phyloP scores from a whole-genome alignment of 2,113 vertebrate species.

The Indicator indicator region DNA sequence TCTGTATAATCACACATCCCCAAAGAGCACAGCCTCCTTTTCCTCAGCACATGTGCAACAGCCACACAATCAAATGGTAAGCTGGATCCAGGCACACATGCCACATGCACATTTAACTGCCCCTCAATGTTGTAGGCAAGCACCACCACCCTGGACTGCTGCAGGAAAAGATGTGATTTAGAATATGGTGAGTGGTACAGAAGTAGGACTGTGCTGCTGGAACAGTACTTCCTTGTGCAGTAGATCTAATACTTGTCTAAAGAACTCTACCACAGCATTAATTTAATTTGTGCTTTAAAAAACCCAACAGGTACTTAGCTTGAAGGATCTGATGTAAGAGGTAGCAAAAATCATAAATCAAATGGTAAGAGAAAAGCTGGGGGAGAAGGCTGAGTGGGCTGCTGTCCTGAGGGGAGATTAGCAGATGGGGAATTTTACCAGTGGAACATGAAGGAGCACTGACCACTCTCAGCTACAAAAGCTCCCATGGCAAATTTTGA shows the following conservation, averaged over 20 bases:
- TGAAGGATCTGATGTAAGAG: not conserved
- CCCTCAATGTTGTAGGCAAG: not conserved
- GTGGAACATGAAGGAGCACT: not conserved
- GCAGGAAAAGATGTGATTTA: not conserved
- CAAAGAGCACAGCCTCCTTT: not conserved
- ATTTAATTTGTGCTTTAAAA: not conserved
- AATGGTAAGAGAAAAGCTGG: not conserved
- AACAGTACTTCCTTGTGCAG: not conserved
- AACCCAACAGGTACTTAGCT: not conserved
- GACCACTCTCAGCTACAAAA: not conserved
- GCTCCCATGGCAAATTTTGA: not conserved
- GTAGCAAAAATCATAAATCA: not conserved
- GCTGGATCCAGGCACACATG: not conserved
- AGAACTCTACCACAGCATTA: not conserved
- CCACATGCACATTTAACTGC: not conserved
- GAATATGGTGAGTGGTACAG: not conserved
- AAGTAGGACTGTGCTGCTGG: not conserved
- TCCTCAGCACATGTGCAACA: not conserved
- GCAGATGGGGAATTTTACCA: not conserved
- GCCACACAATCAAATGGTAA: not conserved
- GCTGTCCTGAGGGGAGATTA: not conserved
- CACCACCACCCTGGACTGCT: not conserved
- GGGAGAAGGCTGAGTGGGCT: rapidly evolving
- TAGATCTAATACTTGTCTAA: not conserved
- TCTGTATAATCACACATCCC: not conserved